Conservation (phyloP, 2,888 invertebrate species). For the Serripes groenlandicus region DNA sequence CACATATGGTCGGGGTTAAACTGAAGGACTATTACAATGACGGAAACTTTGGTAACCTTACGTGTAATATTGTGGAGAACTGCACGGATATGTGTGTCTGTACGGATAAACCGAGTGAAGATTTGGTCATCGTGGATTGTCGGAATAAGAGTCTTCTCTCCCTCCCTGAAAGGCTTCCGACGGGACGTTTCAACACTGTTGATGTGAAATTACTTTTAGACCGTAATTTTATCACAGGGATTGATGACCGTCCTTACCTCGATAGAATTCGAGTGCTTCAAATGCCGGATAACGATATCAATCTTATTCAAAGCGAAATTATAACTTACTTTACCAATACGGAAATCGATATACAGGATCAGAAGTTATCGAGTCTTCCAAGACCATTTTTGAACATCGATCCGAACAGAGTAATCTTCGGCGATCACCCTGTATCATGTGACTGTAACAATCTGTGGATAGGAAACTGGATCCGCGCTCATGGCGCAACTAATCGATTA, state of each 20-base stretch:
- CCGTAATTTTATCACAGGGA: slow-evolving; percentile 25
- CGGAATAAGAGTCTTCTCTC: slow-evolving; percentile 15
- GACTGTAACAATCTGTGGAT: slow-evolving; percentile 42
- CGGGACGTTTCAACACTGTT: slow-evolving; percentile 33
- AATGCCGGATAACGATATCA: slow-evolving; percentile 27
- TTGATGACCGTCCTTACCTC: slow-evolving; percentile 31
- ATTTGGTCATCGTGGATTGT: slow-evolving; percentile 33
- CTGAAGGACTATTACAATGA: neutral
- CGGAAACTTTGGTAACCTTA: slow-evolving; percentile 28
- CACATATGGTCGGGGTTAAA: neutral
- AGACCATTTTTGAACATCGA: slow-evolving; percentile 6
- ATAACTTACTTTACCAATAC: neutral
- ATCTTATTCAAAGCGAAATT: neutral
- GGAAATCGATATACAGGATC: slow-evolving; percentile 17
- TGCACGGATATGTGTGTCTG: slow-evolving; percentile 42
- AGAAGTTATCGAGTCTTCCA: slow-evolving; percentile 23
- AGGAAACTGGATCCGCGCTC: slow-evolving; percentile 44
- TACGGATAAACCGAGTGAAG: slow-evolving; percentile 38
- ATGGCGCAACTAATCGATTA: slow-evolving; percentile 19
- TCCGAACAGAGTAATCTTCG: slow-evolving; percentile 31
- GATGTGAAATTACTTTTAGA: slow-evolving; percentile 31
- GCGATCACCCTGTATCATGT: slow-evolving; percentile 33
- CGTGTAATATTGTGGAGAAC: slow-evolving; percentile 33
- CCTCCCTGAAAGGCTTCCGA: slow-evolving; percentile 29
- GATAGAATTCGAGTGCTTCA: slow-evolving; percentile 28